A percentile compares a stretch with the other conserved stretches of the same genome.
Conservation (phyloP, 1,140 invertebrate species). For the Yoshiicerus persimilis region DNA sequence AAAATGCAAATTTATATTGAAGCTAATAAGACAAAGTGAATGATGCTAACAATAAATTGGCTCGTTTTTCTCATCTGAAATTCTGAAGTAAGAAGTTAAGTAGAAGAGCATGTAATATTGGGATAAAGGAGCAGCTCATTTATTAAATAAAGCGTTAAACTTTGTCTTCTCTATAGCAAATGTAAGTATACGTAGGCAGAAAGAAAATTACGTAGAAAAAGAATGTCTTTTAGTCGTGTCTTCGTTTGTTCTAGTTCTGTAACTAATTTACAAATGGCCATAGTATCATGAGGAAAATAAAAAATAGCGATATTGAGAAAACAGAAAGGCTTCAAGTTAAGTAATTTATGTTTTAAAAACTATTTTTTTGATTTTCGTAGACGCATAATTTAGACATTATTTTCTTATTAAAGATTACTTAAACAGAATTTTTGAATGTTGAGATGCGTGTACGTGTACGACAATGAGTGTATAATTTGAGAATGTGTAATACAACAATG, state of each 20-base stretch:
- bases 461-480: not conserved
- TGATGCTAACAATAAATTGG: not conserved
- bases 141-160: not conserved
- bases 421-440: not conserved
- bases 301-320: not conserved
- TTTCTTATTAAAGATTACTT: not conserved
- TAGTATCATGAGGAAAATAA: not conserved
- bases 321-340: not conserved
- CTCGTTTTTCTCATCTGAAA: not conserved
- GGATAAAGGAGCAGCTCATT: not conserved
- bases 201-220: not conserved
- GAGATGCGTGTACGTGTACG: not conserved
- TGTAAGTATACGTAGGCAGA: not conserved
- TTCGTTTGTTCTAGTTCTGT: slow-evolving; percentile 23
- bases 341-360: not conserved
- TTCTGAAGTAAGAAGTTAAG: not conserved
- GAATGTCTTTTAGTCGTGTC: slow-evolving; percentile 19
- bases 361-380: not conserved
- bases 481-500: not conserved
- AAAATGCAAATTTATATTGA: not conserved
- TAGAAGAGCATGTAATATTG: not conserved
- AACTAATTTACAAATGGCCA: not conserved
- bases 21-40: not conserved
- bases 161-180: no score
- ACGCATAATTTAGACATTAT: not conserved